phyloP scores from a whole-genome alignment of 2,113 vertebrate species.

The Odobenus rosmarus region DNA sequence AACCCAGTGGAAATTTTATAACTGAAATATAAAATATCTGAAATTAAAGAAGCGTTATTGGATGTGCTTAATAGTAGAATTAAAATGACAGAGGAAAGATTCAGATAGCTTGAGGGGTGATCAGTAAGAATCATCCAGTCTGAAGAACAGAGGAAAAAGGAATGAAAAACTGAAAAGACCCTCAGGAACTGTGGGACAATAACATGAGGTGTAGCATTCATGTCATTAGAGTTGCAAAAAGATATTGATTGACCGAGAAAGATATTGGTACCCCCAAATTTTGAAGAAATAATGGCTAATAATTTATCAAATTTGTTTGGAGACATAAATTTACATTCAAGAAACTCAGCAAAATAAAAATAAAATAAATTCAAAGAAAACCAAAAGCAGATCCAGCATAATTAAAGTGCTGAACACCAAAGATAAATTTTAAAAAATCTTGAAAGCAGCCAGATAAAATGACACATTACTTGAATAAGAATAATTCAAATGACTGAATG shows the following conservation, averaged over 20 bases:
- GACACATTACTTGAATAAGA: neutral
- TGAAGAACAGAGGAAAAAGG: neutral
- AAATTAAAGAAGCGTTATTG: neutral
- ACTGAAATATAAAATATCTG: neutral
- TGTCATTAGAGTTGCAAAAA: neutral
- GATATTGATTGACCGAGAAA: neutral
- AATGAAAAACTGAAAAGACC: neutral
- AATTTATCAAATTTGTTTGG: neutral
- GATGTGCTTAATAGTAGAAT: neutral
- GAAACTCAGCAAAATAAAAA: neutral
- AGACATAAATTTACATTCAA: neutral
- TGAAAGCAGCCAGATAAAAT: neutral
- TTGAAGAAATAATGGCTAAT: constrained; percentile 12
- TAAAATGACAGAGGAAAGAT: neutral
- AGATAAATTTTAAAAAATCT: neutral
- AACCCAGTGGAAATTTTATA: neutral
- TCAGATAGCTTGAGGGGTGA: neutral
- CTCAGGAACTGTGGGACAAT: neutral
- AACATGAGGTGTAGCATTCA: neutral
- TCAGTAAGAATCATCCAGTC: neutral
- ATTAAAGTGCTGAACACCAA: neutral
- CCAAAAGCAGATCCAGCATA: neutral
- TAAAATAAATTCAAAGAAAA: neutral
- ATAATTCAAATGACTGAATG: neutral
- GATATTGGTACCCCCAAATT: neutral